These are phyloP conservation scores for Macrobrachium nipponense DNA, from an alignment of 1,140 invertebrate genomes.

Conservation along the genomic window DNA sequence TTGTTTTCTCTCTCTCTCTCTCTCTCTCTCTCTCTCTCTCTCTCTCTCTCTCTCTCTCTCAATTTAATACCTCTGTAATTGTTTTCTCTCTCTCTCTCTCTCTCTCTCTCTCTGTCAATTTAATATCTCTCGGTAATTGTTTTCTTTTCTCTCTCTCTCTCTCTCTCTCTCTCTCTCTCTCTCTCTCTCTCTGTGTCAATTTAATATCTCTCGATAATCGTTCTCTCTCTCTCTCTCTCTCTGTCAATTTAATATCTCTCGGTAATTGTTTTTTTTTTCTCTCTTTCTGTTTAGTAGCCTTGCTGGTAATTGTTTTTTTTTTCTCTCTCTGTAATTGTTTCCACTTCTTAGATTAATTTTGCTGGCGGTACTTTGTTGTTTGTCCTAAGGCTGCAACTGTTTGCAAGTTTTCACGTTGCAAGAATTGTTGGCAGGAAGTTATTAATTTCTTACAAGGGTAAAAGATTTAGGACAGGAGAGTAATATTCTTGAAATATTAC, in stretches of 20 bases:
- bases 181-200: slow-evolving; percentile 12
- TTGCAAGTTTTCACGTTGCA: neutral
- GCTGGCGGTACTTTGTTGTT: neutral
- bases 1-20: neutral
- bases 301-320: too few species aligned
- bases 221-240: neutral
- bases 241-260: too few species aligned
- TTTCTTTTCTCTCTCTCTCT: slow-evolving; percentile 6
- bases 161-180: slow-evolving; percentile 28
- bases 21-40: slow-evolving; percentile 2
- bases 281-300: too few species aligned
- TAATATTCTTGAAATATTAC: too few species aligned
- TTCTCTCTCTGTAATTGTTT: too few species aligned
- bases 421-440: neutral
- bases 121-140: too few species aligned
- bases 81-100: slow-evolving; percentile 14
- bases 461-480: too few species aligned
- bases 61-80: too few species aligned
- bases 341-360: neutral
- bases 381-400: neutral
- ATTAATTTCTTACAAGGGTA: too few species aligned
- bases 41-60: too few species aligned
- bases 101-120: slow-evolving; percentile 23
- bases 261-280: neutral
- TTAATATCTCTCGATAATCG: too few species aligned